Percentiles rank a stretch among this genome's conserved stretches.
Conservation (phyloP, 2,888 invertebrate species). For the Platycnemis pennipes region DNA sequence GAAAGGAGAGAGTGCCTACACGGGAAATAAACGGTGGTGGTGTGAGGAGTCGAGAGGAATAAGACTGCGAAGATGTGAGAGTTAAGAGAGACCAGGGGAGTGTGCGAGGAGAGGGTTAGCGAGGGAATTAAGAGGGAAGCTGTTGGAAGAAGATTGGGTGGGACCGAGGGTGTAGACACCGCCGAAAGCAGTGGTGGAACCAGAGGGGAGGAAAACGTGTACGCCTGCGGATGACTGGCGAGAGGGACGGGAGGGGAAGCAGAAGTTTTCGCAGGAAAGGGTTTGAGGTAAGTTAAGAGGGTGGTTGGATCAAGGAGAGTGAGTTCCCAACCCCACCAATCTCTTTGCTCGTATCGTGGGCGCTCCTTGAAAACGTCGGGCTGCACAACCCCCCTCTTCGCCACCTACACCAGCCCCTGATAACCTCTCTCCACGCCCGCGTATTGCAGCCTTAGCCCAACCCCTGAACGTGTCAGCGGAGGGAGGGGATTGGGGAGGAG, state of each 20-base stretch:
- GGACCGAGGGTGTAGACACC: not conserved
- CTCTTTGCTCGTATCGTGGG: not conserved
- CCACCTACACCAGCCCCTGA: no score
- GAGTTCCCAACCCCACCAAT: not conserved
- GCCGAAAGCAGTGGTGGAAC: not conserved
- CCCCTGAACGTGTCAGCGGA: not conserved
- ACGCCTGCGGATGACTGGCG: not conserved
- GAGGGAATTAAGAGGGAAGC: constrained; percentile 4
- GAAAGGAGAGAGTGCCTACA: not conserved
- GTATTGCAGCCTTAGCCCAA: not conserved
- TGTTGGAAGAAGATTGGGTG: not conserved
- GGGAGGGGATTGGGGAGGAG: not conserved
- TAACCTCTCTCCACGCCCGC: not conserved
- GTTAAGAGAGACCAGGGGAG: not conserved
- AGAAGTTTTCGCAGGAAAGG: not conserved
- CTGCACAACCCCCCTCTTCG: no score
- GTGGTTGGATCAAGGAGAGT: no score
- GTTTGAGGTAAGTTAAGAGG: no score
- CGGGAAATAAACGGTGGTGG: not conserved
- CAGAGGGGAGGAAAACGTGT: not conserved
- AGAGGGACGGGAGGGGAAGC: not conserved
- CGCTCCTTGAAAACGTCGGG: no score
- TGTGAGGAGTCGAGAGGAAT: not conserved
- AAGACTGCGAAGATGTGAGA: not conserved
- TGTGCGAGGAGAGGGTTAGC: not conserved